Conservation (phyloP, 2,797 vertebrate species). For the Anniella stebbinsi region DNA sequence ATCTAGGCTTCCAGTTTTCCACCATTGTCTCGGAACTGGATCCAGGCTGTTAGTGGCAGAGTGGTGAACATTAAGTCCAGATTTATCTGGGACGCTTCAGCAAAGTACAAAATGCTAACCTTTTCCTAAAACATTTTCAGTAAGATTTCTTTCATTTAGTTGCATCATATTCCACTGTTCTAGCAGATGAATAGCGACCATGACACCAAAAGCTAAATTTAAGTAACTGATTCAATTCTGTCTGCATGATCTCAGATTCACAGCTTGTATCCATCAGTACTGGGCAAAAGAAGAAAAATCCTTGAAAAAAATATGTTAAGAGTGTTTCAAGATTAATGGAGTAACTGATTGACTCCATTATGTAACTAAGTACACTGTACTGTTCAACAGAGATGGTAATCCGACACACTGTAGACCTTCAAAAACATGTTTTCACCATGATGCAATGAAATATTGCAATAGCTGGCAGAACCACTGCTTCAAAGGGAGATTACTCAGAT, state of each 20-base stretch:
- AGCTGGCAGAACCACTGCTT: neutral
- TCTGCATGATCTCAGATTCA: neutral
- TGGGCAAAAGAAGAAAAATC: neutral
- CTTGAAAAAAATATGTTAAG: neutral
- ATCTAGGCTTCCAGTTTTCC: too few relatives aligned
- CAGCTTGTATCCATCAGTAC: neutral
- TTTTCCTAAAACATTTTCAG: neutral
- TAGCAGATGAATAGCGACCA: neutral
- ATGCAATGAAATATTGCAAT: neutral
- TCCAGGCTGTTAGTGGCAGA: too few relatives aligned
- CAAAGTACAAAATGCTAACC: neutral
- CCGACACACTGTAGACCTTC: neutral
- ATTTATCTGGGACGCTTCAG: neutral
- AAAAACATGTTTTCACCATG: slow-evolving; percentile 17
- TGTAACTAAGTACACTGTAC: neutral
- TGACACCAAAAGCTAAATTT: slow-evolving; percentile 16
- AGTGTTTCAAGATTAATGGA: neutral
- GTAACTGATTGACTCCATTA: neutral
- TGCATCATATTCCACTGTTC: neutral
- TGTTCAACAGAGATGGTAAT: neutral
- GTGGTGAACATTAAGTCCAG: too few relatives aligned
- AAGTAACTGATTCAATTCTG: neutral
- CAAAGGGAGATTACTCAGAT: slow-evolving; percentile 19
- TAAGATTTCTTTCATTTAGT: neutral
- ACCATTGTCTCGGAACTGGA: too few relatives aligned